Percentiles rank a stretch among this genome's conserved stretches.
Evolutionary conservation across 2,797 vertebrate species (phyloP).

Genomic region (Galago senegalensis): DNA sequence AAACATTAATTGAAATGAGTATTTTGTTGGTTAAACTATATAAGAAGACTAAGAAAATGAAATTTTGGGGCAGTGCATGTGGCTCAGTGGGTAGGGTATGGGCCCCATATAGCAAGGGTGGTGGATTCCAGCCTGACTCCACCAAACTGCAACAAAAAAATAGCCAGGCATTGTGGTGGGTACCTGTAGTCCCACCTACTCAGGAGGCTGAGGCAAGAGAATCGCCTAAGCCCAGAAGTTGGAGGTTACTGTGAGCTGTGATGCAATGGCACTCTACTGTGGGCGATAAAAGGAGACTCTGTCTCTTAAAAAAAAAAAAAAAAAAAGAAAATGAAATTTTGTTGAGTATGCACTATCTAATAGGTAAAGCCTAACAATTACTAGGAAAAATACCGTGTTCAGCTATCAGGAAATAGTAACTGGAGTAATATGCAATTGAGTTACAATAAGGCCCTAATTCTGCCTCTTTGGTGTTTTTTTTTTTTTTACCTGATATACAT

Average conservation of each 20-base stretch:
- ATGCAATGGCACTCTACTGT: too few species aligned
- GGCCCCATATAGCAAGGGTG: too few species aligned
- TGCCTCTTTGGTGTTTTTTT: not conserved
- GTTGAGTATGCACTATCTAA: not conserved
- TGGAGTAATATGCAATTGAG: conserved; percentile 15
- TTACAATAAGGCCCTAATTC: conserved; percentile 20
- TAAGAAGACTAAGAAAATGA: not conserved
- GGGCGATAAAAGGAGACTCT: too few species aligned
- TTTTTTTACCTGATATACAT: not conserved
- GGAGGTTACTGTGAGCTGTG: too few species aligned
- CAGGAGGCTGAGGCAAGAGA: too few species aligned
- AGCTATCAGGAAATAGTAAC: conserved; percentile 11
- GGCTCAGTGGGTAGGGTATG: too few species aligned
- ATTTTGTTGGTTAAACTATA: conserved; percentile 15
- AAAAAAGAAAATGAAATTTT: conserved; percentile 26
- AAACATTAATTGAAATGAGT: conserved; percentile 19
- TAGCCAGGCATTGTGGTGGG: too few species aligned
- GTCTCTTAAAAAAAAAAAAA: too few species aligned
- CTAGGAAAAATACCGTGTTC: not conserved
- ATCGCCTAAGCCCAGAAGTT: too few species aligned
- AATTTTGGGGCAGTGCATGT: not conserved
- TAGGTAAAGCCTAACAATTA: not conserved
- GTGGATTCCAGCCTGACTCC: too few species aligned
- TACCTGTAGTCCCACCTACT: too few species aligned
- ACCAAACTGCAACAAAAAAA: too few species aligned